phyloP scores from a whole-genome alignment of 1,140 invertebrate species.

The Stegodyphus mimosarum region DNA sequence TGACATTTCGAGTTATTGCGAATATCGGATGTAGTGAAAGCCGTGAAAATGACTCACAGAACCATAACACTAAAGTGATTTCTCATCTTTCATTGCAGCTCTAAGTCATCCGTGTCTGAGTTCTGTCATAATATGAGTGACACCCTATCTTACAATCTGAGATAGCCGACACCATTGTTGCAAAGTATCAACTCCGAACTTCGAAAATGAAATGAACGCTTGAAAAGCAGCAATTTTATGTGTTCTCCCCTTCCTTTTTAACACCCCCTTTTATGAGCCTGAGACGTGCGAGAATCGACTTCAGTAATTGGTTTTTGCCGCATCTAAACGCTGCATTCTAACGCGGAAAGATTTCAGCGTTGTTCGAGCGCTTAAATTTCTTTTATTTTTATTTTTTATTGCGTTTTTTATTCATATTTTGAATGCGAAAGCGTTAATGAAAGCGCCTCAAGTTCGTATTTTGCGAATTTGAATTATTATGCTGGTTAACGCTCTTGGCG shows the following conservation, averaged over 20 bases:
- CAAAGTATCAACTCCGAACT: conserved; percentile 12
- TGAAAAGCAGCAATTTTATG: conserved; percentile 31
- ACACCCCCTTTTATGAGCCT: not conserved
- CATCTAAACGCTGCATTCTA: conserved; percentile 28
- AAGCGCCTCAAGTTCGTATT: no score
- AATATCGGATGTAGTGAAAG: not conserved
- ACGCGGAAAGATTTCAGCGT: not conserved
- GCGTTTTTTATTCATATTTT: no score
- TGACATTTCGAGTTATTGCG: not conserved
- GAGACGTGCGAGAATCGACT: not conserved
- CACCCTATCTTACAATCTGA: not conserved
- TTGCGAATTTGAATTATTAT: no score
- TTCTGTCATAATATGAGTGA: no score
- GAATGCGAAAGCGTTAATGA: no score
- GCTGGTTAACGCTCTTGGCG: no score
- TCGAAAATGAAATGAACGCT: not conserved
- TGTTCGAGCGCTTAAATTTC: no score
- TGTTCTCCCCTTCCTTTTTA: not conserved
- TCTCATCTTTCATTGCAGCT: not conserved
- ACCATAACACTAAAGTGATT: no score
- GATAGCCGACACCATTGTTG: conserved; percentile 16
- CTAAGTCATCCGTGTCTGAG: not conserved
- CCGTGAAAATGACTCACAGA: no score
- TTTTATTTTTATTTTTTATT: no score
- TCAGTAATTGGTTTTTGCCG: not conserved